phyloP scores from a whole-genome alignment of 2,888 invertebrate genomes.

The Stenchaetothrips biformis region DNA sequence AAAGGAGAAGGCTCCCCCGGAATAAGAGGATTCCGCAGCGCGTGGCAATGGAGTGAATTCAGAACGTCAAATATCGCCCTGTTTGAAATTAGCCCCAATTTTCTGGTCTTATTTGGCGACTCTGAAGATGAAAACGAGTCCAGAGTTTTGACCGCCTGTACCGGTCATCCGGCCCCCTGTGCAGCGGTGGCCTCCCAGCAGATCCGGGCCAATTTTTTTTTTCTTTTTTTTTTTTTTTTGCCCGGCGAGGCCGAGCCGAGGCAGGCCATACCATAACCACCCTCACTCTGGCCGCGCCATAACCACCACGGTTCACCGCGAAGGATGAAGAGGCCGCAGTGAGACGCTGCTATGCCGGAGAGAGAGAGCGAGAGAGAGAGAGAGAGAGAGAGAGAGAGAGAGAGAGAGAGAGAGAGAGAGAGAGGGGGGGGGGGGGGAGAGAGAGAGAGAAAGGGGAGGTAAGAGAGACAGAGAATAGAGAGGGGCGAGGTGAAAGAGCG shows the following conservation, averaged over 20 bases:
- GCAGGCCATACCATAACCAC: background rate
- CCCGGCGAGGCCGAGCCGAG: too few relatives aligned
- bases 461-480: background rate
- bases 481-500: background rate
- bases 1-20: background rate
- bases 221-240: too few relatives aligned
- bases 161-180: too few relatives aligned
- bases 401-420: background rate
- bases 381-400: background rate
- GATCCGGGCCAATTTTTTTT: too few relatives aligned
- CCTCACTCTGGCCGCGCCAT: background rate
- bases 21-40: too few relatives aligned
- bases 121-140: too few relatives aligned
- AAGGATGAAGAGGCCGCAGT: background rate
- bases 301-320: background rate
- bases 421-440: background rate
- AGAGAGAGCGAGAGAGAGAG: background rate
- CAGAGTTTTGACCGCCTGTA: too few relatives aligned
- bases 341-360: background rate
- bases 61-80: too few relatives aligned
- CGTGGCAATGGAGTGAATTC: too few relatives aligned
- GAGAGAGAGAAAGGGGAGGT: background rate
- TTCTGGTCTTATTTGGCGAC: too few relatives aligned
- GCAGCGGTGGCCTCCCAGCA: too few relatives aligned
- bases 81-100: too few relatives aligned